Evolutionary conservation across 2,113 vertebrate species (phyloP), one percentile per base, ranked within the genome.

Genomic region (Scytalopus superciliaris): DNA sequence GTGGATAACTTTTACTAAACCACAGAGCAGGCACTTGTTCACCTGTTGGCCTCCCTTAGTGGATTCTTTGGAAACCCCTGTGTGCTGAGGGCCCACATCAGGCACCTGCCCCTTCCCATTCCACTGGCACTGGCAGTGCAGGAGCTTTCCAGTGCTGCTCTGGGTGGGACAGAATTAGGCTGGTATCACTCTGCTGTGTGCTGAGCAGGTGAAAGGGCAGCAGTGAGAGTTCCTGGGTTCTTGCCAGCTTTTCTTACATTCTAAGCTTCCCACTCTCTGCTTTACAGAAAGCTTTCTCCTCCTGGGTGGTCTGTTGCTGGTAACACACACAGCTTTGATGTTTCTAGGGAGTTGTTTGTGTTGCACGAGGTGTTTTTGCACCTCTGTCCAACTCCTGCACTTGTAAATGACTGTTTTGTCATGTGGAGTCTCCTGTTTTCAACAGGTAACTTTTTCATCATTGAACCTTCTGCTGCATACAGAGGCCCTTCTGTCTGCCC

Each of bases 401-500:
- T 33, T 84, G 0, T 30, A 33, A 40, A 4, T 68, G 24, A 27
- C 6, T 62, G n/a, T 44, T 63, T 78, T 50, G 8, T 93, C 19
- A 63, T 1, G 4, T 9, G 14, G n/a, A 63, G 2, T 78, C 21
- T 84, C 7, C 3, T 75, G 25, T 81, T 94, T 73, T 86, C 67
- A 67, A 91, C 97, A 99, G 99, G 99, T 99, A 87, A 97, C 98
- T 45, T 99, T 99, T 96, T 99, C 99, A 19, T 99, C 99, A 5
- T 91, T 99, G 93, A 98, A 99, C 82, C 97, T 99, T 60, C 97
- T 99, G 28, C 97, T 99, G 23, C 99, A 99, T 92, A 99, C 99
- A 44, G 98, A 99, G 94, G 99, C 99, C 40, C 97, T 99, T 55
- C 97, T 99, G 70, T 99, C 98, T 42, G 98, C 99, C 93, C 96